Conservation (phyloP, 2,113 vertebrate species). For the Lontra canadensis region DNA sequence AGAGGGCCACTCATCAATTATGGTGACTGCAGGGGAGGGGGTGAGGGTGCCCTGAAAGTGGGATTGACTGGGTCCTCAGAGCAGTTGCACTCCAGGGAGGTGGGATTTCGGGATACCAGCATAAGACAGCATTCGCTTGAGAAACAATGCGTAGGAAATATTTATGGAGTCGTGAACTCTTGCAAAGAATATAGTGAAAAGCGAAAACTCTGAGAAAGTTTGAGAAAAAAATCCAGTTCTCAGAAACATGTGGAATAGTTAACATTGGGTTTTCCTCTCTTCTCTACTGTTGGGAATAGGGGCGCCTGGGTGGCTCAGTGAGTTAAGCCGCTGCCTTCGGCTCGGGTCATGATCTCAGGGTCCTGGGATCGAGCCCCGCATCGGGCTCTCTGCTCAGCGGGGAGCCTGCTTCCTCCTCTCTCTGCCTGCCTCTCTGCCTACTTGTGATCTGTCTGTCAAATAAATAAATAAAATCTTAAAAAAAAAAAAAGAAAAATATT, state of each 20-base stretch:
- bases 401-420: no score
- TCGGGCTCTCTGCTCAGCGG: no score
- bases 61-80: conserved; percentile 5
- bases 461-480: no score
- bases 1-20: conserved; percentile 10
- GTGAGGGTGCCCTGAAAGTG: background rate
- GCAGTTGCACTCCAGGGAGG: background rate
- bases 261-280: background rate
- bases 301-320: no score
- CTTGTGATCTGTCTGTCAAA: no score
- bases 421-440: no score
- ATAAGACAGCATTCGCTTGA: background rate
- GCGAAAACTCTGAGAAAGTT: conserved; percentile 35
- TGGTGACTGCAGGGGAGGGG: background rate
- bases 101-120: background rate
- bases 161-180: conserved; percentile 23
- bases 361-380: no score
- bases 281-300: background rate
- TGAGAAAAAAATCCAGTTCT: background rate
- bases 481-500: background rate
- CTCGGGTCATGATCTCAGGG: no score
- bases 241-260: background rate
- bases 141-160: conserved; percentile 9
- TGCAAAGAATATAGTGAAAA: conserved; percentile 37
- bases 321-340: no score